phyloP scores from a whole-genome alignment of 2,113 vertebrate species.

The Rhinolophus ferrumequinum region DNA sequence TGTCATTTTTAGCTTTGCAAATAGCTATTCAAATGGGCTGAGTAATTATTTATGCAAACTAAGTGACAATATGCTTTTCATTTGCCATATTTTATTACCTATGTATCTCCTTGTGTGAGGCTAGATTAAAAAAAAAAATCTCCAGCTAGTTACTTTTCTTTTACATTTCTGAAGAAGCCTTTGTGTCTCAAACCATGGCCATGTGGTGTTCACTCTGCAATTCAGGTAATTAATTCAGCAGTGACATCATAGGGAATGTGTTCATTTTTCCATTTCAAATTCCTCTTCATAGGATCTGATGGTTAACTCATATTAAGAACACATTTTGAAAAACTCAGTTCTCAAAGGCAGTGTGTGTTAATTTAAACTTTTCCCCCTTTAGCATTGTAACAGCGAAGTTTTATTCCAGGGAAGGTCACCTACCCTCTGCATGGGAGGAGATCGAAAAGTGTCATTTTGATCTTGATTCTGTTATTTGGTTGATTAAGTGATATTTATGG shows the following conservation, averaged over 20 bases:
- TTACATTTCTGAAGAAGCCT: conserved; percentile 59
- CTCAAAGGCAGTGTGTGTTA: conserved; percentile 41
- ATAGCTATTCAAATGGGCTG: neutral
- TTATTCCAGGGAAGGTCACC: neutral
- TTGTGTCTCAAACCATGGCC: conserved; percentile 67
- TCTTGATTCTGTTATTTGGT: neutral
- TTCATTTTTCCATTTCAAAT: conserved; percentile 78
- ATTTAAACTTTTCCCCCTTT: neutral
- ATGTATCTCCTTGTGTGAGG: neutral
- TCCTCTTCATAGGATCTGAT: conserved; percentile 63
- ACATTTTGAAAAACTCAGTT: conserved; percentile 52
- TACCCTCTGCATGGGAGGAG: neutral
- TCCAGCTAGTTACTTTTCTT: conserved; percentile 44
- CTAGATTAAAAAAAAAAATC: conserved; percentile 1
- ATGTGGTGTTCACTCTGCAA: conserved; percentile 47
- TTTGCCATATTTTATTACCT: conserved; percentile 34
- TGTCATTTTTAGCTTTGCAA: conserved; percentile 25
- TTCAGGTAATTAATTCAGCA: conserved; percentile 78
- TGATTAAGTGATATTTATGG: neutral
- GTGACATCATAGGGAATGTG: conserved; percentile 75
- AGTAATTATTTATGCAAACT: neutral
- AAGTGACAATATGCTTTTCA: neutral
- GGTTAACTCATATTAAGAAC: conserved; percentile 68
- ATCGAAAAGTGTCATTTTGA: neutral
- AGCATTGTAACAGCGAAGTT: neutral